Percentiles rank a stretch among this genome's conserved stretches.
Conservation (phyloP, 1,140 invertebrate genomes). For the Steinernema feltiae region DNA sequence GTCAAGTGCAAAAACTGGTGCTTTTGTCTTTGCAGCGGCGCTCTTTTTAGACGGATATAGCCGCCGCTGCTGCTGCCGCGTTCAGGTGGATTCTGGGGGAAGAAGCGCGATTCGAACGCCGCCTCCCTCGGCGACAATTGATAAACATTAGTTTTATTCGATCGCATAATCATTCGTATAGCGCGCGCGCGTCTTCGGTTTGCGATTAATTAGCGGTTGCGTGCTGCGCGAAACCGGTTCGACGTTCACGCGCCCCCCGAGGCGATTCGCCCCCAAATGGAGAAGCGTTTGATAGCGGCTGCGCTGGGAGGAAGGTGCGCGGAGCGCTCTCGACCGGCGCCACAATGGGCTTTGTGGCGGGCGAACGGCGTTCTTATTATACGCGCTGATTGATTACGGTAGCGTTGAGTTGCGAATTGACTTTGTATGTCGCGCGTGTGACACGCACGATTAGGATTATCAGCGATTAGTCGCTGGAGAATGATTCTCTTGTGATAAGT, state of each 20-base stretch:
- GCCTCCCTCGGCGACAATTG: background rate
- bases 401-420: background rate
- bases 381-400: constrained; percentile 7
- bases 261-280: no score
- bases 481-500: no score
- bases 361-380: background rate
- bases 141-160: constrained; percentile 14
- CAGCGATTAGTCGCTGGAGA: no score
- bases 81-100: no score
- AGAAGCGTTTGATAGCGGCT: background rate
- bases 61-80: no score
- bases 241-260: background rate
- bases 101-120: background rate
- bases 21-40: background rate
- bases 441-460: no score
- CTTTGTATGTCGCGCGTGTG: background rate
- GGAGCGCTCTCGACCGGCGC: background rate
- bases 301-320: no score
- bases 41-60: background rate
- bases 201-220: constrained; percentile 11
- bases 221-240: background rate
- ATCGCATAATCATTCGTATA: constrained; percentile 6
- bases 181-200: background rate
- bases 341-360: background rate
- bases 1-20: background rate